These are phyloP conservation scores for Barnardius zonarius DNA, from an alignment of 2,113 vertebrate species.

Conservation along the genomic window DNA sequence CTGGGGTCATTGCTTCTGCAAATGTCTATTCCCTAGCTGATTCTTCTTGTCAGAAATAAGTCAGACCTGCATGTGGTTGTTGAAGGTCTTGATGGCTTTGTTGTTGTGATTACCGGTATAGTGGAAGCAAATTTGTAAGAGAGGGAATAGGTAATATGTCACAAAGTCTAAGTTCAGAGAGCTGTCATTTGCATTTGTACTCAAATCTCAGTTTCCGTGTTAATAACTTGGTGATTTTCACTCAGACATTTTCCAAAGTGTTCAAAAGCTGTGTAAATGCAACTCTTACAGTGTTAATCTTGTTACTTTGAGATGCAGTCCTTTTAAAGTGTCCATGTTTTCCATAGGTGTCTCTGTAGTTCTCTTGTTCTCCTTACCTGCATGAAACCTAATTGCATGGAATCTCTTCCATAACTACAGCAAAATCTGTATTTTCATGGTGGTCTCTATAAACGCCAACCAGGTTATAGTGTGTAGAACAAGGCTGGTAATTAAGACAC, in stretches of 20 bases:
- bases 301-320: neutral
- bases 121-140: neutral
- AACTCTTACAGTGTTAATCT: neutral
- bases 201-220: rapidly evolving
- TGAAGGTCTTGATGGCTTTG: neutral
- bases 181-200: neutral
- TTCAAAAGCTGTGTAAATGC: neutral
- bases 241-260: neutral
- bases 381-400: slow-evolving; percentile 13
- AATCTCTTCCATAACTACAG: neutral
- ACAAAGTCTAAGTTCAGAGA: neutral
- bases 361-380: neutral
- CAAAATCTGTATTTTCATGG: neutral
- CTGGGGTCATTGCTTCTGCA: neutral
- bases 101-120: neutral
- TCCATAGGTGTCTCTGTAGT: neutral
- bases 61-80: neutral
- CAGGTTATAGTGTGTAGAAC: neutral
- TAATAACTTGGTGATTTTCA: neutral
- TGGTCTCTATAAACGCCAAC: neutral
- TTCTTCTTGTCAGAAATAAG: neutral
- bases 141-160: neutral
- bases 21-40: neutral
- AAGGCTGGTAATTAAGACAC: neutral
- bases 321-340: neutral